These are phyloP conservation scores for Eurystomus glaucurus DNA, from an alignment of 2,797 vertebrate species.

Conservation along the genomic window DNA sequence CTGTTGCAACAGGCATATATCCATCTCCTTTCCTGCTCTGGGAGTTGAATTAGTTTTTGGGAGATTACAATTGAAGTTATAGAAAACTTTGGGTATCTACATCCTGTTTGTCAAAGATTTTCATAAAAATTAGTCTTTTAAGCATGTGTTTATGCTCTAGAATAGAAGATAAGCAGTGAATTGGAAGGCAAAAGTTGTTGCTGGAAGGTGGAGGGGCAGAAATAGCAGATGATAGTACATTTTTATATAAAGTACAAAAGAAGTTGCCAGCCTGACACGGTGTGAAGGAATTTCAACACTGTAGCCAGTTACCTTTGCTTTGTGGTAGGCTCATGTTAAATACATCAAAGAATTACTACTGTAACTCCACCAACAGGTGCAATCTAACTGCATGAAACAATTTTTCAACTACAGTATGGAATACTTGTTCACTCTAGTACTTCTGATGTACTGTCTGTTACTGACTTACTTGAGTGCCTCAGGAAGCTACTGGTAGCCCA, in stretches of 20 bases:
- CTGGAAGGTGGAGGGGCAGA: background rate
- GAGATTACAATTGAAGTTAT: background rate
- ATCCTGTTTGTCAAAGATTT: background rate
- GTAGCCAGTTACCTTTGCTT: background rate
- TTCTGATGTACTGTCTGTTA: background rate
- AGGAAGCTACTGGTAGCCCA: background rate
- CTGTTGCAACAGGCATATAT: background rate
- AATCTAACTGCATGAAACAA: background rate
- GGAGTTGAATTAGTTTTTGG: constrained; percentile 13
- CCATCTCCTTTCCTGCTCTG: background rate
- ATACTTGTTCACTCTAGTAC: background rate
- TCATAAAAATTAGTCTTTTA: background rate
- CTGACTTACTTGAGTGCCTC: background rate
- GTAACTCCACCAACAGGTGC: background rate
- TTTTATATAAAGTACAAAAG: background rate
- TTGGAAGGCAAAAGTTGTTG: background rate
- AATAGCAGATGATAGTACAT: background rate
- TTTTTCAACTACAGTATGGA: background rate
- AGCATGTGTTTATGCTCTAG: background rate
- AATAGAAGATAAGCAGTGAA: background rate
- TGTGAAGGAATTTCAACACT: background rate
- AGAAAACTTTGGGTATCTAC: background rate
- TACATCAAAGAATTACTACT: background rate
- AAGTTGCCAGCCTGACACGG: background rate
- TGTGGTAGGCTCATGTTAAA: background rate